A percentile compares a stretch with the other conserved stretches of the same genome.
Conservation (phyloP, 2,888 invertebrate genomes). For the Troides oblongomaculatus region DNA sequence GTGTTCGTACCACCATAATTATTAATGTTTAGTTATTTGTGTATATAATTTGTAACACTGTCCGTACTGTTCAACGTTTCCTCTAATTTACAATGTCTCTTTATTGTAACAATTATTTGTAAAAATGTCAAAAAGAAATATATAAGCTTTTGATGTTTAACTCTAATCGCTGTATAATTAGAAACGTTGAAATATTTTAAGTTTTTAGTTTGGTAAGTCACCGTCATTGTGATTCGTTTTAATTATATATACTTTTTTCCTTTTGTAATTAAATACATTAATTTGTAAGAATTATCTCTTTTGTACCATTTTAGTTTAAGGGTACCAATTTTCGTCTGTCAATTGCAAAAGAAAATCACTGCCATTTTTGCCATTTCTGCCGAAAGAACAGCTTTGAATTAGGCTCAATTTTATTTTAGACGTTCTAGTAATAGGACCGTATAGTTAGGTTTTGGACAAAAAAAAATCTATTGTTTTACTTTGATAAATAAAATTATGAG, state of each 20-base stretch:
- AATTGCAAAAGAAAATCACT: slow-evolving; percentile 52
- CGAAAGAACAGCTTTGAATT: slow-evolving; percentile 33
- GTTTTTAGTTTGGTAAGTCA: slow-evolving; percentile 55
- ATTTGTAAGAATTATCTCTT: slow-evolving; percentile 61
- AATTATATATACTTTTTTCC: slow-evolving; percentile 28
- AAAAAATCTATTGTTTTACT: slow-evolving; percentile 1
- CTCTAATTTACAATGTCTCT: slow-evolving; percentile 32
- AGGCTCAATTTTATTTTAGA: slow-evolving; percentile 30
- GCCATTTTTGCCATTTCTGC: slow-evolving; percentile 56
- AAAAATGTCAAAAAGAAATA: slow-evolving; percentile 1
- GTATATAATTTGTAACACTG: slow-evolving; percentile 42
- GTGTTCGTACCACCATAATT: slow-evolving; percentile 62
- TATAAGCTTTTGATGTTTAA: slow-evolving; percentile 17
- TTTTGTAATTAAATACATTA: slow-evolving; percentile 36
- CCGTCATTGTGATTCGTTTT: slow-evolving; percentile 66
- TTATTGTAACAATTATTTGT: slow-evolving; percentile 10
- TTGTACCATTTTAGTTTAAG: slow-evolving; percentile 62
- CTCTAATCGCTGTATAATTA: slow-evolving; percentile 33
- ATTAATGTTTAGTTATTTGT: slow-evolving; percentile 38
- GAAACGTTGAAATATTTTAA: slow-evolving; percentile 32
- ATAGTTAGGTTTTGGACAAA: not conserved
- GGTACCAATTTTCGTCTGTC: slow-evolving; percentile 37
- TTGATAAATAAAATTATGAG: not conserved
- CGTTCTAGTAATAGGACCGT: slow-evolving; percentile 26
- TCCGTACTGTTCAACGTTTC: slow-evolving; percentile 40